Conservation (phyloP, 2,797 vertebrate species). For the Notamacropus eugenii region DNA sequence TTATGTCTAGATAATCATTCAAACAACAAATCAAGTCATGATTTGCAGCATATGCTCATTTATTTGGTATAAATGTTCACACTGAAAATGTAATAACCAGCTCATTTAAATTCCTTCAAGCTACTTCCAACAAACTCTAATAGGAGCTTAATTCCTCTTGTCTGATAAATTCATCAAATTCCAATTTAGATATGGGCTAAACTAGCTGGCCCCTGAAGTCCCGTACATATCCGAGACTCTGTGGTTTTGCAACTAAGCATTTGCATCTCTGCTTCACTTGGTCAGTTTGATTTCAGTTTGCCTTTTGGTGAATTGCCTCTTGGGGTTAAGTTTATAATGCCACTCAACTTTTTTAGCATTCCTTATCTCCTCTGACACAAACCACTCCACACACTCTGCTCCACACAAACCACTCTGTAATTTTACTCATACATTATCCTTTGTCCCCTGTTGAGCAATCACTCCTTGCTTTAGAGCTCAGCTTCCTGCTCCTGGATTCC, state of each 20-base stretch:
- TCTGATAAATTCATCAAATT: neutral
- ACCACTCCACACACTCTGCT: neutral
- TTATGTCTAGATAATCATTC: neutral
- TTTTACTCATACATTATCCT: neutral
- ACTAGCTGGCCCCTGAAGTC: neutral
- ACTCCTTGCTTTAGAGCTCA: neutral
- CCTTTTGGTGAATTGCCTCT: neutral
- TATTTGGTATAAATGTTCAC: neutral
- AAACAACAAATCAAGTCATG: neutral
- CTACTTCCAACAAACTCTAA: neutral
- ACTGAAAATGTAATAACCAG: no score
- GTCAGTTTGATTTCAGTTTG: neutral
- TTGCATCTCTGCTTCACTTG: neutral
- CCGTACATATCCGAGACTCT: neutral
- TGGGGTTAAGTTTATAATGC: neutral
- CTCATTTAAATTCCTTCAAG: neutral
- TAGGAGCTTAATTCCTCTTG: neutral
- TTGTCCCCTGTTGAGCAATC: neutral
- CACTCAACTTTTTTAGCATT: neutral
- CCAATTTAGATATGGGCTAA: neutral
- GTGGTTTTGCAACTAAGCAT: neutral
- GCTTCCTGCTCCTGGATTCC: neutral
- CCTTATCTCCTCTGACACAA: neutral
- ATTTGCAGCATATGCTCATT: neutral
- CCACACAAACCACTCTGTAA: neutral